Evolutionary conservation across 2,888 invertebrate species (phyloP), one percentile per base, ranked within the genome.

Genomic region (Hydriomena furcata): DNA sequence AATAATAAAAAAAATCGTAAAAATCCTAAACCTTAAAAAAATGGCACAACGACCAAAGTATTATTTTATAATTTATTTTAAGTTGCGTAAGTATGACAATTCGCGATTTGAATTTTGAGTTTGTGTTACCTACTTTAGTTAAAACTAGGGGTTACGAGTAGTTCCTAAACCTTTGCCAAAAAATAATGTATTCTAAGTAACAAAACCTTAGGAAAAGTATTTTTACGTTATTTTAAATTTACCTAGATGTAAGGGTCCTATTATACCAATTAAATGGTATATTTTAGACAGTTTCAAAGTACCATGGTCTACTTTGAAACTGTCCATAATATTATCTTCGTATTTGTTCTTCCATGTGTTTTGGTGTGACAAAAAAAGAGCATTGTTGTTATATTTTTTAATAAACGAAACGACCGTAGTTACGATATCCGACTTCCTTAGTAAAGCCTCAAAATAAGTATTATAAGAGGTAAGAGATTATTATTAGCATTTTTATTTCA

Each of bases 41-140:
- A 89, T 90, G 90, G 89, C 88, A 87, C 90, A 87, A 88, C 87
- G 89, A 89, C 89, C 89, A 88, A 89, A 87, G 84, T 83, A 76
- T 81, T 83, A 23, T 36, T 17, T 17, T 23, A 17, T n/a, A n/a
- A n/a, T 79, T 80, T 78, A 61, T 71, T 72, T 75, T 82, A 83
- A 82, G 79, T 76, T 76, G 59, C n/a, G n/a, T n/a, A n/a, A n/a
- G n/a, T 65, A 60, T 74, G 66, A 76, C 81, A 87, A 86, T 84
- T 84, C 81, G 76, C 81, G 68, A 66, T 63, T 55, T 56, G 66
- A 63, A 55, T 63, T 63, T 59, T 65, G 60, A 21, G 41, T 61
- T 55, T 38, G 37, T 58, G 20, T 43, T 30, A 17, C 6, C 5
- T 12, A 12, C 32, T 1, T 32, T 35, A 7, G 44, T 55, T 35